A percentile compares a stretch with the other conserved stretches of the same genome.
Evolutionary conservation across 1,140 invertebrate species (phyloP).

Genomic region (Drosophila elegans): DNA sequence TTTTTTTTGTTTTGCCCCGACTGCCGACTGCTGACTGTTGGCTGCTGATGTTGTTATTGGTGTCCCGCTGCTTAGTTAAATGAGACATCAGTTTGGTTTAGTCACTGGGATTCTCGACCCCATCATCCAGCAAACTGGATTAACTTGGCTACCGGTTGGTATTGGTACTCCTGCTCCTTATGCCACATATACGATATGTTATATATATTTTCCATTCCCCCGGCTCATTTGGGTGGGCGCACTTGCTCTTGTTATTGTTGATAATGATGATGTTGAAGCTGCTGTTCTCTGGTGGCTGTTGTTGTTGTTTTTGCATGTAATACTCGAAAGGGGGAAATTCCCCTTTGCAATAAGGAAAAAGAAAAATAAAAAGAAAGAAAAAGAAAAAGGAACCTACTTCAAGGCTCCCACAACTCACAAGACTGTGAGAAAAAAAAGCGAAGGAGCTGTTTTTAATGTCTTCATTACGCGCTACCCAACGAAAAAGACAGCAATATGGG

Average conservation of each 20-base stretch:
- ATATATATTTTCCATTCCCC: background rate
- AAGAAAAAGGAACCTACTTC: constrained; percentile 12
- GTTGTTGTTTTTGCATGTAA: constrained; percentile 76
- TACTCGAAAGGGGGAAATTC: constrained; percentile 16
- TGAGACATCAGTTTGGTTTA: constrained; percentile 72
- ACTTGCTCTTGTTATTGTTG: constrained; percentile 78
- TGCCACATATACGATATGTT: background rate
- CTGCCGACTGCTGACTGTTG: constrained; percentile 10
- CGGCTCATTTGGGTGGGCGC: constrained; percentile 61
- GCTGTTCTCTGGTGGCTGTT: constrained; percentile 7
- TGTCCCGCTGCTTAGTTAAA: constrained; percentile 76
- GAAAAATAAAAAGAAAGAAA: background rate
- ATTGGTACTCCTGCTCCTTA: background rate
- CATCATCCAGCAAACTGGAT: constrained; percentile 35
- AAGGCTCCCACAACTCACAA: constrained; percentile 37
- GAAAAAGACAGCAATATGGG: background rate
- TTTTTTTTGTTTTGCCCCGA: constrained; percentile 3
- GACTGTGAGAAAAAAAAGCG: constrained; percentile 38
- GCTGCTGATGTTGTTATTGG: constrained; percentile 27
- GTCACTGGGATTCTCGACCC: constrained; percentile 7
- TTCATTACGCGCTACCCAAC: constrained; percentile 62
- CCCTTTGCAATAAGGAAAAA: background rate
- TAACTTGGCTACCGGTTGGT: constrained; percentile 57
- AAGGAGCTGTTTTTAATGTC: constrained; percentile 63
- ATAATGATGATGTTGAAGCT: constrained; percentile 74